phyloP scores from a whole-genome alignment of 2,113 vertebrate genomes.

The Oplegnathus fasciatus region DNA sequence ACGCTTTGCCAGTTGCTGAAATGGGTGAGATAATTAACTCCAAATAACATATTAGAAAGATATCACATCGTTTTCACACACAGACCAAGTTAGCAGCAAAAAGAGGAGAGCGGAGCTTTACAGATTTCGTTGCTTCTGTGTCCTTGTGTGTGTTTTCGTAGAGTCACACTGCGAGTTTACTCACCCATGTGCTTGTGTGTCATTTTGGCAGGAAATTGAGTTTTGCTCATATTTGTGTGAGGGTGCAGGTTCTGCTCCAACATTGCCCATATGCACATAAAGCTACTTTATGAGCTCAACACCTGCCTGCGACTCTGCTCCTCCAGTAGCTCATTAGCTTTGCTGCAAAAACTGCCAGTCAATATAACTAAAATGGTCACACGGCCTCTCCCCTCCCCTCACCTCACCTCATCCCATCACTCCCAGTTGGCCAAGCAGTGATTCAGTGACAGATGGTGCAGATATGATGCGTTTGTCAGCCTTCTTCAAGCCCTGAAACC shows the following conservation, averaged over 20 bases:
- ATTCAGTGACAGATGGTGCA: conserved; percentile 72
- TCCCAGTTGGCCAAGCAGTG: conserved; percentile 64
- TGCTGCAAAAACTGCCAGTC: conserved; percentile 52
- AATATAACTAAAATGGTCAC: conserved; percentile 41
- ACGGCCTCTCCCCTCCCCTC: conserved; percentile 28
- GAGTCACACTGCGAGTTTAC: conserved; percentile 48
- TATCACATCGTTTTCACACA: conserved; percentile 1
- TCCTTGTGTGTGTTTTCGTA: conserved; percentile 11
- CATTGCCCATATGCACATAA: conserved; percentile 63
- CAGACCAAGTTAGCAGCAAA: not conserved
- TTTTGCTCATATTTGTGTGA: conserved; percentile 59
- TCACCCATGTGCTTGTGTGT: conserved; percentile 61
- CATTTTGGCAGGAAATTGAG: conserved; percentile 70
- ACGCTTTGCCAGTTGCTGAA: not conserved
- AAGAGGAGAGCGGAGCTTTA: not conserved
- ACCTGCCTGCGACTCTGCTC: conserved; percentile 46
- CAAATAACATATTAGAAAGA: not conserved
- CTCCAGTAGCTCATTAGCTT: conserved; percentile 48
- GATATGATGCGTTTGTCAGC: conserved; percentile 63
- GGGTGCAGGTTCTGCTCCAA: conserved; percentile 54
- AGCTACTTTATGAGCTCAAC: conserved; percentile 66
- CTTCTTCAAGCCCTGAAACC: conserved; percentile 49
- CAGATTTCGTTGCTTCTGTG: conserved; percentile 9
- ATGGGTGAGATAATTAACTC: not conserved
- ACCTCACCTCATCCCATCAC: conserved; percentile 46